Base-by-base conservation (phyloP, 2,888 invertebrate species). In the Clusia tigrina region DNA sequence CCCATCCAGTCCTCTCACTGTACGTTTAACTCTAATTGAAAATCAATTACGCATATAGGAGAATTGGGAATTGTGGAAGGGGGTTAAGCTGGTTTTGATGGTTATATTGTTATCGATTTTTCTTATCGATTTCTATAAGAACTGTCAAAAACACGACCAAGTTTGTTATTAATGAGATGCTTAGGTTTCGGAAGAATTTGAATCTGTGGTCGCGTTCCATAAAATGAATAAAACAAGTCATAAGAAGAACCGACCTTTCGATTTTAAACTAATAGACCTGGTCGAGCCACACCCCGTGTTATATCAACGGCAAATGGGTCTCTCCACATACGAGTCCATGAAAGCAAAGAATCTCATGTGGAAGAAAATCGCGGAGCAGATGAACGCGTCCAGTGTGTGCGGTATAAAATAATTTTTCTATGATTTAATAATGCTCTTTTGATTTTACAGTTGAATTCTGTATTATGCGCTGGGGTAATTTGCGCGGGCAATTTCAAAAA, bases 181-280 rank as follows among this genome's bases (percentile, higher is more conserved):
- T n/a, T n/a, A n/a, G n/a, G n/a, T n/a, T n/a, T n/a, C n/a, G n/a
- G n/a, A n/a, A n/a, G n/a, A n/a, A n/a, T n/a, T n/a, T n/a, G n/a
- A n/a, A n/a, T n/a, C n/a, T n/a, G n/a, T n/a, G n/a, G n/a, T n/a
- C n/a, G n/a, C n/a, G n/a, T n/a, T n/a, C n/a, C n/a, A n/a, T n/a
- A n/a, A n/a, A n/a, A n/a, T n/a, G n/a, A n/a, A n/a, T n/a, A 71
- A 69, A 55, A 79, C 79, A 10, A 79, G 80, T 22, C 78, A 79
- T 58, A 80, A 78, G 60, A 78, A 78, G 58, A 76, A 79, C 57
- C 72, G 79, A 12, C 79, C 80, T 0, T 79, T 79, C 26, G 80
- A 79, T 58, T 80, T 80, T 15, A 80, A 80, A 52, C 60, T 79
- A 1, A 79, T 79, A 38, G 74, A 76, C 22, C 66, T 78, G 25